Percentiles rank a stretch among this genome's conserved stretches.
Evolutionary conservation across 2,797 vertebrate genomes (phyloP).

Genomic region (Paedocypris micromegethes): DNA sequence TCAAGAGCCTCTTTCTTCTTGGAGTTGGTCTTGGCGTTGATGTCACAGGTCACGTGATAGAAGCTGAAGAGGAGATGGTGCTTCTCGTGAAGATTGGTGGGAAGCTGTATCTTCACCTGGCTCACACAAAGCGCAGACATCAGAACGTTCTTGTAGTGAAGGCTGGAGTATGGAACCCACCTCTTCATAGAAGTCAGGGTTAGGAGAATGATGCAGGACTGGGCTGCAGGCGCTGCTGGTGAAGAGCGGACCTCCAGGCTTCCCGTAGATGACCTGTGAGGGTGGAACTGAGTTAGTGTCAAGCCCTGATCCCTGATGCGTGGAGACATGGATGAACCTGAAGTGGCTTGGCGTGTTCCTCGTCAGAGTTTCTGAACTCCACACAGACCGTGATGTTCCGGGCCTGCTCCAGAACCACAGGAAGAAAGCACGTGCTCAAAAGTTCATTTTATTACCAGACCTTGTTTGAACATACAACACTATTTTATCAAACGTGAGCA

Average conservation of each 20-base stretch:
- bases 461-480: too few relatives aligned
- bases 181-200: constrained; percentile 97
- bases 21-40: constrained; percentile 92
- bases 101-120: constrained; percentile 96
- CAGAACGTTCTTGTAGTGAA: too few relatives aligned
- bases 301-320: background rate
- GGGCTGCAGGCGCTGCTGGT: constrained; percentile 80
- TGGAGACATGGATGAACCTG: constrained; percentile 69
- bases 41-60: constrained; percentile 96
- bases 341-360: constrained; percentile 82
- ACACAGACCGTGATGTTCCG: constrained; percentile 90
- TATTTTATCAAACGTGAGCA: too few relatives aligned
- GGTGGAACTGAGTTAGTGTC: constrained; percentile 11
- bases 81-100: constrained; percentile 92
- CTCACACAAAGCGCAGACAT: too few relatives aligned
- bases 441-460: too few relatives aligned
- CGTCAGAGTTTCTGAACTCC: constrained; percentile 92
- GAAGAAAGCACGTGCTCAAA: background rate
- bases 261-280: constrained; percentile 91
- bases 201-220: constrained; percentile 95
- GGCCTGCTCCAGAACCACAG: constrained; percentile 73
- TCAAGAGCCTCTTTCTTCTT: constrained; percentile 97
- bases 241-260: constrained; percentile 87
- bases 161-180: constrained; percentile 56
- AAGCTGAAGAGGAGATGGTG: constrained; percentile 98